phyloP scores from a whole-genome alignment of 2,888 invertebrate genomes.

The Linnaemya vulpina region DNA sequence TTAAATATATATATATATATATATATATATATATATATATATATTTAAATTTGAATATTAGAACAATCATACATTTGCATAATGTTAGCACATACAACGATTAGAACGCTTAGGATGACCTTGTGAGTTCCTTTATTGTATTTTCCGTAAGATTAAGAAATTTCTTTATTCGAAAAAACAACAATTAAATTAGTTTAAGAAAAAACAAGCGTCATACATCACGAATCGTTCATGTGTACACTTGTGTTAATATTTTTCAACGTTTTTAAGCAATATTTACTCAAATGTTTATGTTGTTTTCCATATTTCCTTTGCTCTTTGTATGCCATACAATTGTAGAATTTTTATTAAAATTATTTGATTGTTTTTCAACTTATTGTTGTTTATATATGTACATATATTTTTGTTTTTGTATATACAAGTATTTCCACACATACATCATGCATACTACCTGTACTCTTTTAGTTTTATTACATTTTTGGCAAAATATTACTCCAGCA shows the following conservation, averaged over 20 bases:
- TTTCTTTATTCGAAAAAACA: conserved; percentile 3
- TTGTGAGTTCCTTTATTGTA: too few relatives aligned
- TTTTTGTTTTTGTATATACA: neutral
- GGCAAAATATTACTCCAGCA: neutral
- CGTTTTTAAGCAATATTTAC: conserved; percentile 38
- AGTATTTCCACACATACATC: neutral
- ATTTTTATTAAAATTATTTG: conserved; percentile 4
- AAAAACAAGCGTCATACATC: conserved; percentile 31
- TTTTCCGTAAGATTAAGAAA: neutral
- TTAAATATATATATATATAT: too few relatives aligned
- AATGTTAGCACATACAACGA: too few relatives aligned
- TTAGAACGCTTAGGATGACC: too few relatives aligned
- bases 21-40: too few relatives aligned
- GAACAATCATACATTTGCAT: too few relatives aligned
- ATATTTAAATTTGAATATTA: too few relatives aligned
- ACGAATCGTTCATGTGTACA: conserved; percentile 9
- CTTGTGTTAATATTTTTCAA: conserved; percentile 55
- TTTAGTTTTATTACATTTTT: conserved; percentile 6
- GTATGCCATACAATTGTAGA: neutral
- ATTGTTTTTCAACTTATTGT: neutral
- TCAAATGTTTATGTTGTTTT: conserved; percentile 45
- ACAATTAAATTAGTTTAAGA: neutral
- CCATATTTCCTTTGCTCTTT: neutral
- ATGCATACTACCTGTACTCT: neutral
- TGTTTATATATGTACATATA: neutral